phyloP scores from a whole-genome alignment of 2,888 invertebrate species.

The Trisateles emortualis region DNA sequence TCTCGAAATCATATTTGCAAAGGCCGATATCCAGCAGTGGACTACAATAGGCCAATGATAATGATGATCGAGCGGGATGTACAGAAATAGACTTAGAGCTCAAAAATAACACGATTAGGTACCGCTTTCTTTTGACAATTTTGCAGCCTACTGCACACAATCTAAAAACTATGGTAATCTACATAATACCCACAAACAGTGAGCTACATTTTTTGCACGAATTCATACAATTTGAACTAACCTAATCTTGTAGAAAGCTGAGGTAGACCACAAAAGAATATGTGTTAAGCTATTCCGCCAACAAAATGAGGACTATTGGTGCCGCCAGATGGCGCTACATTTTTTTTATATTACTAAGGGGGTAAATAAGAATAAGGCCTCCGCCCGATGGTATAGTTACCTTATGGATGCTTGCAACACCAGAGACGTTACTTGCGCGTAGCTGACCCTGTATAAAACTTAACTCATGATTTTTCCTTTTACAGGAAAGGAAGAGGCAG shows the following conservation, averaged over 20 bases:
- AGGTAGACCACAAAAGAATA: slow-evolving; percentile 37
- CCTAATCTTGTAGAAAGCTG: slow-evolving; percentile 28
- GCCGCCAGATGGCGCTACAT: background rate
- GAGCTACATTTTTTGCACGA: background rate
- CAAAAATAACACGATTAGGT: background rate
- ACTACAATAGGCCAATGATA: no score
- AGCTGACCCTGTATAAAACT: no score
- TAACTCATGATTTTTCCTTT: no score
- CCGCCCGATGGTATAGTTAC: no score
- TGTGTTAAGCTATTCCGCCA: background rate
- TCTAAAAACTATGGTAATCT: background rate
- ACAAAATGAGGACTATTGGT: background rate
- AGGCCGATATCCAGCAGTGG: no score
- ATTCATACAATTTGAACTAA: background rate
- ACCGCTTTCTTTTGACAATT: background rate
- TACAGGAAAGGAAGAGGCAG: no score
- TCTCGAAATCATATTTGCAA: no score
- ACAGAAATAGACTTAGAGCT: background rate
- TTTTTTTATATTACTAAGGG: no score
- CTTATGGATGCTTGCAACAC: no score
- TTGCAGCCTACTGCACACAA: background rate
- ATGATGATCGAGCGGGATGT: no score
- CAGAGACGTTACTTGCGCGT: no score
- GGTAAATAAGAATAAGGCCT: no score
- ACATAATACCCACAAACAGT: background rate